Evolutionary conservation across 2,888 invertebrate genomes (phyloP).

Genomic region (Macaria notata): DNA sequence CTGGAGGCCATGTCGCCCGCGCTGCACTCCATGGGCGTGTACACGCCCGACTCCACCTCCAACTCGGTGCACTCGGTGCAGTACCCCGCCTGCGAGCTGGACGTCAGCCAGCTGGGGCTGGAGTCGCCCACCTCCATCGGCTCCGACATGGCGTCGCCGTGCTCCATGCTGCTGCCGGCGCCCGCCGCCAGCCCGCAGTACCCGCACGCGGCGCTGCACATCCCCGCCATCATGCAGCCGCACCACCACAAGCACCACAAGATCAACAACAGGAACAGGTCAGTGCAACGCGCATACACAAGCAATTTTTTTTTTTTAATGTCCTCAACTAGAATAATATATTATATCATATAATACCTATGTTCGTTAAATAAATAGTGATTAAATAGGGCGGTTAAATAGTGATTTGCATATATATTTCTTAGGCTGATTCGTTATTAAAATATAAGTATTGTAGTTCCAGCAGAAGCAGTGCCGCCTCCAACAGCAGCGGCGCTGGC

Average conservation of each 20-base stretch:
- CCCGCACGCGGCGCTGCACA: constrained; percentile 77
- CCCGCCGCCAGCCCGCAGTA: constrained; percentile 80
- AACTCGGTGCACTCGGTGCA: constrained; percentile 91
- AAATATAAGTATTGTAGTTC: neutral
- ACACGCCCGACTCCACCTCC: constrained; percentile 92
- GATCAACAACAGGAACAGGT: constrained; percentile 76
- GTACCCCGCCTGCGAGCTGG: constrained; percentile 91
- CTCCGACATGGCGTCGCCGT: constrained; percentile 91
- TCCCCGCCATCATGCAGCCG: constrained; percentile 76
- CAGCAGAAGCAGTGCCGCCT: constrained; percentile 39
- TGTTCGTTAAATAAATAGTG: too few species aligned
- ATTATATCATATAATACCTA: too few species aligned
- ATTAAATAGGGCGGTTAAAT: too few species aligned
- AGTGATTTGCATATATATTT: too few species aligned
- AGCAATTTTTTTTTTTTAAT: too few species aligned
- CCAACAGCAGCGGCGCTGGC: constrained; percentile 38
- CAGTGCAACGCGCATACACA: constrained; percentile 24
- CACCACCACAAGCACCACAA: constrained; percentile 79
- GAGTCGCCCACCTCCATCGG: constrained; percentile 95
- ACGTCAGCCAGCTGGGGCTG: constrained; percentile 91
- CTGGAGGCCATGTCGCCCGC: constrained; percentile 80
- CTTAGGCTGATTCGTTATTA: too few species aligned
- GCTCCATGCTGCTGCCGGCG: constrained; percentile 85
- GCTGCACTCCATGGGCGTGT: constrained; percentile 91
- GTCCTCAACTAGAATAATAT: too few species aligned